Percentiles rank a stretch among this genome's conserved stretches.
Evolutionary conservation across 1,140 invertebrate species (phyloP).

Genomic region (Helicoverpa zea): DNA sequence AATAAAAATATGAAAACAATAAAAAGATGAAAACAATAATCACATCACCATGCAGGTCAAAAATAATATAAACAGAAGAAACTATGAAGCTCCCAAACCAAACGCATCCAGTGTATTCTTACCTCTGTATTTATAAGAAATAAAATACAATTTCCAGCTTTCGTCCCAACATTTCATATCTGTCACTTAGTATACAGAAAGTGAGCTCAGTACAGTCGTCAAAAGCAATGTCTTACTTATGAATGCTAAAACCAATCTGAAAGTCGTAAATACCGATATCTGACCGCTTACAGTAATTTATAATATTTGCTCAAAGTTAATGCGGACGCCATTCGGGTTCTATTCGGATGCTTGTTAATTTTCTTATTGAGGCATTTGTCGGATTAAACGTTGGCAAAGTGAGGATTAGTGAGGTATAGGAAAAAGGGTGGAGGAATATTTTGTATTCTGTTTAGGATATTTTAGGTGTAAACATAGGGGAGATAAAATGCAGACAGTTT

Average conservation of each 20-base stretch:
- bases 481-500: neutral
- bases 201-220: slow-evolving; percentile 10
- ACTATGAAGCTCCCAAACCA: too few relatives aligned
- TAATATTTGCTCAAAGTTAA: slow-evolving; percentile 58
- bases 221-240: slow-evolving; percentile 38
- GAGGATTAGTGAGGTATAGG: neutral
- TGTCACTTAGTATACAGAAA: slow-evolving; percentile 32
- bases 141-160: slow-evolving; percentile 14
- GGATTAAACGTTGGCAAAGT: slow-evolving; percentile 35
- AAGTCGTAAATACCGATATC: slow-evolving; percentile 51
- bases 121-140: neutral
- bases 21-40: too few relatives aligned
- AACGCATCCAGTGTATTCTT: neutral
- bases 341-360: slow-evolving; percentile 62
- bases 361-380: slow-evolving; percentile 58
- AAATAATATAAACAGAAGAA: too few relatives aligned
- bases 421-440: slow-evolving; percentile 5
- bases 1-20: too few relatives aligned
- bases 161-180: slow-evolving; percentile 21
- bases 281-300: slow-evolving; percentile 49
- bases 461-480: slow-evolving; percentile 2
- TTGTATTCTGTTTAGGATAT: slow-evolving; percentile 13
- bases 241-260: slow-evolving; percentile 40
- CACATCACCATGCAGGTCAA: too few relatives aligned
- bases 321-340: slow-evolving; percentile 29